Percentiles rank a stretch among this genome's conserved stretches.
These are phyloP conservation scores for Macrobrachium rosenbergii DNA, from an alignment of 1,140 invertebrate species.

Conservation along the genomic window DNA sequence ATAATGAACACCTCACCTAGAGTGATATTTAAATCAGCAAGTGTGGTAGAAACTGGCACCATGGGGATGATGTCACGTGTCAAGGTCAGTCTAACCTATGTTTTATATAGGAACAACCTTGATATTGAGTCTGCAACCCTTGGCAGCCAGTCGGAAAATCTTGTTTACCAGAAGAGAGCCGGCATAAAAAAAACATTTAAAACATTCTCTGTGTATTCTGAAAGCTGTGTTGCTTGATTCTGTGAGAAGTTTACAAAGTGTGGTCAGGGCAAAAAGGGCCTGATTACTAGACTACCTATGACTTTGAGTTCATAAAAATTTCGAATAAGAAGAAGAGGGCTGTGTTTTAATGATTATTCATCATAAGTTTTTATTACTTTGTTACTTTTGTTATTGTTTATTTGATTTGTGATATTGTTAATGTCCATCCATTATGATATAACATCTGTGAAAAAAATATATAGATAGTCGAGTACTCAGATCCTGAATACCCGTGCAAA, in stretches of 20 bases:
- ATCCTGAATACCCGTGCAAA: slow-evolving; percentile 38
- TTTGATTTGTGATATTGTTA: slow-evolving; percentile 43
- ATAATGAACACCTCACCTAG: neutral
- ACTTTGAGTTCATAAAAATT: too few relatives aligned
- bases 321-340: too few relatives aligned
- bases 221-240: slow-evolving; percentile 58
- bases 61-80: slow-evolving; percentile 19
- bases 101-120: slow-evolving; percentile 54
- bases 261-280: slow-evolving; percentile 18
- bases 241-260: slow-evolving; percentile 44
- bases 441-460: neutral
- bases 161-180: slow-evolving; percentile 56
- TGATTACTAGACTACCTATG: neutral
- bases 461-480: slow-evolving; percentile 26
- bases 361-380: too few relatives aligned
- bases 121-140: too few relatives aligned
- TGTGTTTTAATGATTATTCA: too few relatives aligned
- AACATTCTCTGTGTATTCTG: slow-evolving; percentile 60
- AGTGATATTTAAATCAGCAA: too few relatives aligned
- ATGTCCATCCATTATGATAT: neutral
- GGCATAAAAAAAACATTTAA: slow-evolving; percentile 32
- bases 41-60: too few relatives aligned
- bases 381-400: slow-evolving; percentile 15
- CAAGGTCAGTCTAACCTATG: slow-evolving; percentile 50
- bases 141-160: too few relatives aligned